Conservation (phyloP, 2,888 invertebrate genomes). For the Ptilodon capucinus region DNA sequence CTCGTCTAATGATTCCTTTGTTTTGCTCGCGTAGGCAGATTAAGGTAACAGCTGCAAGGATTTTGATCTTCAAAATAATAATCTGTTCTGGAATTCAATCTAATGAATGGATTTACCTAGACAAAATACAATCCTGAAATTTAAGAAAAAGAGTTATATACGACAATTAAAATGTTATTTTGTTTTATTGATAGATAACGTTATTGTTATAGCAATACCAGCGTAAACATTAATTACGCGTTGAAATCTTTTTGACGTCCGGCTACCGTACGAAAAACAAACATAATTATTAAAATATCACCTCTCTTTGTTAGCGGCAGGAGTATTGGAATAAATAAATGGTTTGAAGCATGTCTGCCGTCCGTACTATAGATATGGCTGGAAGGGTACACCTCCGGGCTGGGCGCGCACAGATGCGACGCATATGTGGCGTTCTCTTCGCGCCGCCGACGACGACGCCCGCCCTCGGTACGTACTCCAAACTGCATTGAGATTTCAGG, state of each 20-base stretch:
- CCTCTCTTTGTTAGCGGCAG: background rate
- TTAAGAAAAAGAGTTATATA: too few species aligned
- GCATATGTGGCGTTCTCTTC: conserved; percentile 74
- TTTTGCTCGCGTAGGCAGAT: background rate
- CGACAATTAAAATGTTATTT: too few species aligned
- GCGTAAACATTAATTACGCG: background rate
- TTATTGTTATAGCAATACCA: too few species aligned
- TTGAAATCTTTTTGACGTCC: background rate
- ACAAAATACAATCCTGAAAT: too few species aligned
- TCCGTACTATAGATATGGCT: conserved; percentile 51
- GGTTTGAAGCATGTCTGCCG: background rate
- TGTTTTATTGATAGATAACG: too few species aligned
- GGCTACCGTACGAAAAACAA: too few species aligned
- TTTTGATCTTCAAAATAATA: background rate
- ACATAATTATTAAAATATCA: too few species aligned
- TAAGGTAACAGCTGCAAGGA: background rate
- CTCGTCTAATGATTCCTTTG: conserved; percentile 10
- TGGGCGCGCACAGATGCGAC: conserved; percentile 70
- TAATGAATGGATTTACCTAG: background rate
- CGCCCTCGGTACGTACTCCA: conserved; percentile 43
- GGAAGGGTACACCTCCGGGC: conserved; percentile 70
- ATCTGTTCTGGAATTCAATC: background rate
- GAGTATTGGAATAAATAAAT: background rate
- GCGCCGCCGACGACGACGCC: conserved; percentile 49
- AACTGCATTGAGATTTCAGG: background rate